Evolutionary conservation across 2,797 vertebrate species (phyloP).

Genomic region (Syngnathus acus): DNA sequence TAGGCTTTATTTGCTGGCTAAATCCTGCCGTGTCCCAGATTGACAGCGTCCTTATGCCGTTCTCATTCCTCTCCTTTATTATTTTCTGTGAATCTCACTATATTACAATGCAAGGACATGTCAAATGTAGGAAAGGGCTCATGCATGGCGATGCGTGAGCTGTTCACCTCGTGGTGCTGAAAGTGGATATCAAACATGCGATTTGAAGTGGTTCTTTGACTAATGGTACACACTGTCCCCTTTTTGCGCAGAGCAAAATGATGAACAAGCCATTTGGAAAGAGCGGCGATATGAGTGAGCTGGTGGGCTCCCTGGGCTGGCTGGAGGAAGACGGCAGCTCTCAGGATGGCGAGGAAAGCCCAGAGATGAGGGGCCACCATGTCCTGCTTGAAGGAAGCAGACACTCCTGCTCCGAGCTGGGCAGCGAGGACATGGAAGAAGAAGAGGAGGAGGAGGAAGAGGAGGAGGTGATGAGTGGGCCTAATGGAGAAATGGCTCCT

Average conservation of each 20-base stretch:
- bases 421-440: slow-evolving; percentile 73
- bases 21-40: slow-evolving; percentile 73
- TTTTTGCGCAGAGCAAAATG: slow-evolving; percentile 66
- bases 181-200: not conserved
- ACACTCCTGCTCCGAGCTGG: slow-evolving; percentile 60
- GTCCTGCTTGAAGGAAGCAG: slow-evolving; percentile 45
- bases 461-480: slow-evolving; percentile 72
- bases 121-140: not conserved
- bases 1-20: slow-evolving; percentile 59
- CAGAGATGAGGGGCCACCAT: slow-evolving; percentile 58
- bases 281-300: slow-evolving; percentile 74
- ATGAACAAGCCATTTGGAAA: slow-evolving; percentile 79
- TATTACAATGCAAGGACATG: not conserved
- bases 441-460: slow-evolving; percentile 78
- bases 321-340: slow-evolving; percentile 74
- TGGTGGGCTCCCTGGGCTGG: slow-evolving; percentile 80
- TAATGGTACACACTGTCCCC: not conserved
- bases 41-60: slow-evolving; percentile 52
- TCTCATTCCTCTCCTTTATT: slow-evolving; percentile 4
- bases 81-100: not conserved
- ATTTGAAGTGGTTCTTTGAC: not conserved
- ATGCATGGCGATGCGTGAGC: slow-evolving; percentile 20
- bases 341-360: slow-evolving; percentile 76
- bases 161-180: slow-evolving; percentile 50
- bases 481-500: slow-evolving; percentile 76